Percentiles rank a stretch among this genome's conserved stretches.
These are phyloP conservation scores for Poeciliopsis turrubarensis DNA, from an alignment of 2,113 vertebrate species.

Conservation along the genomic window DNA sequence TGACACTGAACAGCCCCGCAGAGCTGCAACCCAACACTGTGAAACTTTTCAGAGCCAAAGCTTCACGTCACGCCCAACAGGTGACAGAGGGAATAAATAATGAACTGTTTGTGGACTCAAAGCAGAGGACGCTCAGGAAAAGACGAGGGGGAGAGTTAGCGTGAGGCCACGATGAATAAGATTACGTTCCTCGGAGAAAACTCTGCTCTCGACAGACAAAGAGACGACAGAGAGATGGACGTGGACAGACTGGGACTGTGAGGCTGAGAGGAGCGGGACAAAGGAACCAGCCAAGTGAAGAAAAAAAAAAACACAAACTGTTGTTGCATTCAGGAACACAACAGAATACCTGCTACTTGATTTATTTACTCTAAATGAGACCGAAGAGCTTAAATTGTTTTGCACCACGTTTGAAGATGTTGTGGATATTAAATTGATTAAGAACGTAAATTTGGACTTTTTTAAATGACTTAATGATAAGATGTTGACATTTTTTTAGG, in stretches of 20 bases:
- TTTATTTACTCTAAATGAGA: background rate
- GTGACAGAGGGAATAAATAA: conserved; percentile 46
- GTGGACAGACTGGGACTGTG: background rate
- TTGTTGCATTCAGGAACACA: too few relatives aligned
- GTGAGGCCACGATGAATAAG: conserved; percentile 11
- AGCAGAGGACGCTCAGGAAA: conserved; percentile 35
- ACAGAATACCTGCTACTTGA: background rate
- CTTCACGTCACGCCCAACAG: conserved; percentile 47
- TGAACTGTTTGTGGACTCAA: conserved; percentile 46
- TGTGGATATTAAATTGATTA: background rate
- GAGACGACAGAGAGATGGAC: background rate
- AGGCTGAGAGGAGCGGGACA: background rate
- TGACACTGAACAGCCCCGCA: conserved; percentile 1
- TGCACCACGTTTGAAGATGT: conserved; percentile 2
- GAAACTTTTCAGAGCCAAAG: conserved; percentile 20
- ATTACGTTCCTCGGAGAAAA: conserved; percentile 13
- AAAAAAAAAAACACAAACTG: background rate
- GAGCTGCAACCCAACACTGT: conserved; percentile 21
- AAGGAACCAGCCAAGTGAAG: conserved; percentile 23
- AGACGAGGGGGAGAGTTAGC: background rate
- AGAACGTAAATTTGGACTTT: background rate
- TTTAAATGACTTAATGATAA: too few relatives aligned
- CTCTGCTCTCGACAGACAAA: conserved; percentile 15
- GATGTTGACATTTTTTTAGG: too few relatives aligned
- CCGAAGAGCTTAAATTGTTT: background rate